Evolutionary conservation across 2,888 invertebrate genomes (phyloP), one percentile per base, ranked within the genome.

Genomic region (Adelphocoris suturalis): DNA sequence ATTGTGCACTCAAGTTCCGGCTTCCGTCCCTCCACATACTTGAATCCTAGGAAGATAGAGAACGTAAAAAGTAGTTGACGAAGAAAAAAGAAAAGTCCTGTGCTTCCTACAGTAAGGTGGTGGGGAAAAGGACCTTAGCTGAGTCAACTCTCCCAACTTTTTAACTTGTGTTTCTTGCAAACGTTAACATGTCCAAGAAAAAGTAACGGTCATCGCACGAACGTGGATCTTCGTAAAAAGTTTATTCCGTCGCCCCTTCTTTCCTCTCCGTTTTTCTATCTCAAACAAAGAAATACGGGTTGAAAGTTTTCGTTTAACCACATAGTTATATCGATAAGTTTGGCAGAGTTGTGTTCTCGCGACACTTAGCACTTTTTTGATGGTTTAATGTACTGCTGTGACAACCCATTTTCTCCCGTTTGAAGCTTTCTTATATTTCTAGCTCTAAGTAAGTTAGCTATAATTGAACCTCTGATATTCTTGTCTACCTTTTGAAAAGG

Each of bases 101-200:
- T 61, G 61, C 52, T 52, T 5, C 11, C 52, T 11, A 52, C 52
- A 52, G 52, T 19, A 75, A 19, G 75, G 46, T 37, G 28, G 12
- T 16, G 76, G 46, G 37, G 37, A 37, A 46, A 78, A 52, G 82
- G 82, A 14, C 81, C 47, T 48, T 78, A 16, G 82, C 82, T 82
- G 82, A 82, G 82, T 82, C 82, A 52, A 82, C 82, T 82, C 48
- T 23, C 82, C 82, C 9, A 82, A 47, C 27, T 82, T 52, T 82
- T 82, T 23, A 82, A 82, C 82, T 47, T 82, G 82, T 82, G 82
- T 82, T 82, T 52, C 82, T 52, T 52, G 48, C 82, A 52, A 82
- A 82, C 82, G 82, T 82, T 82, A 82, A 82, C 82, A 82, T 82
- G 82, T 82, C 82, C 82, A 78, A 47, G 78, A 47, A 78, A 47